These are phyloP conservation scores for Halcyon badia DNA, from an alignment of 2,797 vertebrate genomes.

Conservation along the genomic window DNA sequence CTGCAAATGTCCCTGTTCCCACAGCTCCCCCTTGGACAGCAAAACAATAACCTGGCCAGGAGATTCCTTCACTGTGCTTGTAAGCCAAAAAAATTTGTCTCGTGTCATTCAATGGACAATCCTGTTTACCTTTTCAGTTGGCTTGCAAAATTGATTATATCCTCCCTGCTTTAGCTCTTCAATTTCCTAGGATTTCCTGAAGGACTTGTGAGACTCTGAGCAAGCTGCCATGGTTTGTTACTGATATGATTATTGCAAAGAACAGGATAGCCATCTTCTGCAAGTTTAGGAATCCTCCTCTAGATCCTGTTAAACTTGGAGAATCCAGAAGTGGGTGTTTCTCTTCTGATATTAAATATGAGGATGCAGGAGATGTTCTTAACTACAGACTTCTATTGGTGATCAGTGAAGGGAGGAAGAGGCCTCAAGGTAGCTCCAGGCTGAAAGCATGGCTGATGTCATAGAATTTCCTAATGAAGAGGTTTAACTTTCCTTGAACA, in stretches of 20 bases:
- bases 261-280: neutral
- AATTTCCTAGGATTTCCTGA: neutral
- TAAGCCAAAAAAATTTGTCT: neutral
- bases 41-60: neutral
- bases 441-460: neutral
- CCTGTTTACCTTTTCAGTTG: neutral
- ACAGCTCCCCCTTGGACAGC: neutral
- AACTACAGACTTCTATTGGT: neutral
- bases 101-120: neutral
- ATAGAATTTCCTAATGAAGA: neutral
- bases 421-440: neutral
- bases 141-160: neutral
- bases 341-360: neutral
- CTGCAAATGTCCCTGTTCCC: neutral
- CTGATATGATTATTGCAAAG: neutral
- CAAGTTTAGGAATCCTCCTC: neutral
- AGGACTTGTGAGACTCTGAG: neutral
- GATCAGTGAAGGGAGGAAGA: neutral
- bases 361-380: neutral
- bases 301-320: neutral
- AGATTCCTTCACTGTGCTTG: neutral
- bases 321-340: neutral
- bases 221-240: neutral
- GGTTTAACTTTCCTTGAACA: neutral
- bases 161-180: neutral